Base-by-base conservation (phyloP, 2,113 vertebrate species). In the Cryptomyrus ogoouensis region DNA sequence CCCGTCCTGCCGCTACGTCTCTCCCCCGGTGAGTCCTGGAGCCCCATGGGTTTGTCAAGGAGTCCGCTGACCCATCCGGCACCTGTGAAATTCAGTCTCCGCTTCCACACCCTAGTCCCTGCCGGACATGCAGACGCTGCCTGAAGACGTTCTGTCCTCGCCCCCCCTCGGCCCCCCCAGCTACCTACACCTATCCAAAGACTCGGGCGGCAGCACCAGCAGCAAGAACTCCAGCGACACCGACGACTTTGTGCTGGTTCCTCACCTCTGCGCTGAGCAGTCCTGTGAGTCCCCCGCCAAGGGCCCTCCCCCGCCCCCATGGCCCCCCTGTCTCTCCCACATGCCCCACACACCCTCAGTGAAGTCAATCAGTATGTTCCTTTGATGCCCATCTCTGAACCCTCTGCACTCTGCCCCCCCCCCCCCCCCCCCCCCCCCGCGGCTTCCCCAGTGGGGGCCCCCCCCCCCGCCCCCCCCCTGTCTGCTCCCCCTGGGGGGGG, bases 221-320 rank as follows among this genome's bases (percentile, higher is more conserved):
- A 96, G 96, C 77, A 99, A 98, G 95, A 98, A 98, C 95, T 99
- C 98, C 83, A 97, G 97, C 90, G 98, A 99, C 95, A 98, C 97
- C 2, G 98, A 99, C 66, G 98, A 99, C 94, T 99, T 99, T 93
- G 98, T 99, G 90, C 96, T 99, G 93, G 98, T 99, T 91, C 98
- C 98, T 19, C 97, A 99, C 95, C 96, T 98, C 92, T 97, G 97
- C 42, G 96, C 96, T 90, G 98, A 99, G 91, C 97, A 97, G 92
- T 97, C 96, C 50, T 97, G 97, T 98, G 94, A 97, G 97, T 91
- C 53, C 0, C 5, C 13, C 1, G 19, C 5, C 47, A 0, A 4
- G 1, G 50, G 3, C 50, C 50, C n/a, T 91, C 53, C 0, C 5
- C 3, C 17, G 0, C 0, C 50, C 50, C 50, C 3, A 17, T 53